Conservation (phyloP, 2,797 vertebrate genomes). For the Cichlasoma orientale region DNA sequence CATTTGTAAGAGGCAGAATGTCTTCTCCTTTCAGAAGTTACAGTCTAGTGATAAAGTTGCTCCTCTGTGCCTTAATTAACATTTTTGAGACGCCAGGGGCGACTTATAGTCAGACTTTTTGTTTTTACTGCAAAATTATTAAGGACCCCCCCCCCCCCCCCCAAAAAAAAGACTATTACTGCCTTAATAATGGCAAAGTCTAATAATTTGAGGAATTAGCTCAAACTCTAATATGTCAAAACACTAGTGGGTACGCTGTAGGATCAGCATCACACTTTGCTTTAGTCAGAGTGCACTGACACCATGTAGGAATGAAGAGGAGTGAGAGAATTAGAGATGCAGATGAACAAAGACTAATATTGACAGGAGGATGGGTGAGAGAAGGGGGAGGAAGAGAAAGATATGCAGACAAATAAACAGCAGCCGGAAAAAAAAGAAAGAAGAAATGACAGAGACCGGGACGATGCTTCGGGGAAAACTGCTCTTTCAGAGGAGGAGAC, state of each 20-base stretch:
- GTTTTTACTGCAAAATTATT: conserved; percentile 12
- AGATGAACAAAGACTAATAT: conserved; percentile 59
- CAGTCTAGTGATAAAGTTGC: neutral
- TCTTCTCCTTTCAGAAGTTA: neutral
- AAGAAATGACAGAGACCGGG: conserved; percentile 27
- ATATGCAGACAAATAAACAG: conserved; percentile 48
- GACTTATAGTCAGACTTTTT: conserved; percentile 1
- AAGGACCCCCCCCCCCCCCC: neutral
- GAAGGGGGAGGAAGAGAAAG: conserved; percentile 7
- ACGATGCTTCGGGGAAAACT: conserved; percentile 42
- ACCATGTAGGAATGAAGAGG: neutral
- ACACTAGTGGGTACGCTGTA: neutral
- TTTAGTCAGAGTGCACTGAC: conserved; percentile 6
- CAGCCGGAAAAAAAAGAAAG: neutral
- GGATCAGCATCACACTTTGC: conserved; percentile 1
- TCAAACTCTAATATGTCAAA: conserved; percentile 1
- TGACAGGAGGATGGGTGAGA: conserved; percentile 39
- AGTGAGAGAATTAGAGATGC: conserved; percentile 38
- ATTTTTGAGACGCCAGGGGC: neutral
- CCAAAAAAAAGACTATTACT: neutral
- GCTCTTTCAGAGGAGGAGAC: conserved; percentile 37
- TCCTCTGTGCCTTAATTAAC: conserved; percentile 27
- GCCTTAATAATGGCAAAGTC: neutral
- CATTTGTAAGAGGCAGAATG: neutral
- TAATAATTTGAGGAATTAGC: neutral